A percentile compares a stretch with the other conserved stretches of the same genome.
These are phyloP conservation scores for Thecocarcelia acutangulata DNA, from an alignment of 2,888 invertebrate genomes.

Conservation along the genomic window DNA sequence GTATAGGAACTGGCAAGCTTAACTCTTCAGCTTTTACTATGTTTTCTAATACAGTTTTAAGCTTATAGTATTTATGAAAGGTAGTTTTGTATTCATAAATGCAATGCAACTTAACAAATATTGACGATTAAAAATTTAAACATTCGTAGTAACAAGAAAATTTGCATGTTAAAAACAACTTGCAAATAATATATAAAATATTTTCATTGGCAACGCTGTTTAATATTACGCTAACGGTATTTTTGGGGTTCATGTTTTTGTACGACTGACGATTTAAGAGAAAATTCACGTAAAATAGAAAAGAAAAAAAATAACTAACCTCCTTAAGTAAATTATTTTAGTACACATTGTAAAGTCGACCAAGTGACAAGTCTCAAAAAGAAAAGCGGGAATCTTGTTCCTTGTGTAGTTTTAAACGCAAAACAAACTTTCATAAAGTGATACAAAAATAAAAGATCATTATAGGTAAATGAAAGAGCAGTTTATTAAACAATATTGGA, in stretches of 20 bases:
- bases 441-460: not conserved
- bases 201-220: constrained; percentile 15
- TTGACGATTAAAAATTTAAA: too few relatives aligned
- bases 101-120: too few relatives aligned
- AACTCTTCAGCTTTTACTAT: too few relatives aligned
- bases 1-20: too few relatives aligned
- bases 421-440: constrained; percentile 24
- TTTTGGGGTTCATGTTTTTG: constrained; percentile 10
- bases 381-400: constrained; percentile 5
- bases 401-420: not conserved
- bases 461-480: not conserved
- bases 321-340: constrained; percentile 33
- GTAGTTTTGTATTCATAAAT: too few relatives aligned
- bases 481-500: not conserved
- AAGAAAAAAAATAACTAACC: constrained; percentile 1
- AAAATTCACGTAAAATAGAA: constrained; percentile 20
- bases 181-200: not conserved
- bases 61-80: too few relatives aligned
- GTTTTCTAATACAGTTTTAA: too few relatives aligned
- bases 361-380: constrained; percentile 32
- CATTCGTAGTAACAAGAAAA: too few relatives aligned
- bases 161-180: too few relatives aligned
- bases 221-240: constrained; percentile 38
- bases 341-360: constrained; percentile 54
- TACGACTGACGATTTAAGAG: constrained; percentile 11